Percentiles rank a stretch among this genome's conserved stretches.
Conservation (phyloP, 1,140 invertebrate species). For the Drosophila persimilis region DNA sequence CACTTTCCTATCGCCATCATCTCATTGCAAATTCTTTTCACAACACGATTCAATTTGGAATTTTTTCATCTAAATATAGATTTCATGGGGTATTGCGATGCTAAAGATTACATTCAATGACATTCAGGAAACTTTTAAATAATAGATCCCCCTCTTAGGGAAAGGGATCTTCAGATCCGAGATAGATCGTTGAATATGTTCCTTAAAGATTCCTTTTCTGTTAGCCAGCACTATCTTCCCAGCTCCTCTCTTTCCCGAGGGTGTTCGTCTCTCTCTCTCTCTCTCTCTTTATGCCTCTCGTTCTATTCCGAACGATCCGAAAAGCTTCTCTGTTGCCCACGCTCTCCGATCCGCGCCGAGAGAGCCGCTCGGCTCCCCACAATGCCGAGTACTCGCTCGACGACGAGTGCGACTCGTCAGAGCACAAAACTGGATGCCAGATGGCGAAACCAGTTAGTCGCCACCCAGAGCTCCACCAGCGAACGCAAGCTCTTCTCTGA, state of each 20-base stretch:
- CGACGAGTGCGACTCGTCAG: constrained; percentile 13
- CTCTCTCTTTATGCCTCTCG: not conserved
- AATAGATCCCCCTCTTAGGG: too few species aligned
- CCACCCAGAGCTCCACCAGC: constrained; percentile 47
- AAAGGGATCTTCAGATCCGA: too few species aligned
- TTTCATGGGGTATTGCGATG: too few species aligned
- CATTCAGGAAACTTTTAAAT: too few species aligned
- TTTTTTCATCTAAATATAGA: too few species aligned
- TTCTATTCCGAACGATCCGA: not conserved
- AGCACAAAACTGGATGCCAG: constrained; percentile 67
- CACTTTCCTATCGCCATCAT: too few species aligned
- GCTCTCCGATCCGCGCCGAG: constrained; percentile 1
- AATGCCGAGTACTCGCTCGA: not conserved
- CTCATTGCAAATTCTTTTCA: too few species aligned
- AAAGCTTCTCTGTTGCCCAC: constrained; percentile 1
- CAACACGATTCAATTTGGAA: too few species aligned
- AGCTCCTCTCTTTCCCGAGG: not conserved
- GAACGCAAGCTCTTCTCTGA: constrained; percentile 34
- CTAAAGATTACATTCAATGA: too few species aligned
- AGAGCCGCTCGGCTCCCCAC: not conserved
- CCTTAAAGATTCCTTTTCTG: too few species aligned
- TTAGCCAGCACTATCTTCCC: too few species aligned
- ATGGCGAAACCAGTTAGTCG: constrained; percentile 79
- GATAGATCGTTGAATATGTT: too few species aligned
- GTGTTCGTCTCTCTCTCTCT: constrained; percentile 10